These are phyloP conservation scores for Conus betulinus DNA, from an alignment of 1,140 invertebrate genomes.

Conservation along the genomic window DNA sequence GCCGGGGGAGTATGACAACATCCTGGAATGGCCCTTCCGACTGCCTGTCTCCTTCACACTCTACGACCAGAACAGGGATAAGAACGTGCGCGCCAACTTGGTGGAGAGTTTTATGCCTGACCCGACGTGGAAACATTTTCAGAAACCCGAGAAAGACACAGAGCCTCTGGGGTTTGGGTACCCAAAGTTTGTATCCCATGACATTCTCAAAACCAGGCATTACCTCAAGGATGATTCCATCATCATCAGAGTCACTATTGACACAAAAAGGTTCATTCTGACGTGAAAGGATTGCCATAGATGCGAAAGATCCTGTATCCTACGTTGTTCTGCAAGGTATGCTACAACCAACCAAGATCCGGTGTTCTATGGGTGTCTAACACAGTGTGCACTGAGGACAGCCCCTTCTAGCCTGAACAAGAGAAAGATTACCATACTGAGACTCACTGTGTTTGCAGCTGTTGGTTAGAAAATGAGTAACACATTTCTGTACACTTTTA, in stretches of 20 bases:
- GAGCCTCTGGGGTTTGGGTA: conserved; percentile 94
- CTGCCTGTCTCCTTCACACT: conserved; percentile 95
- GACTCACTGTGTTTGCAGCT: no score
- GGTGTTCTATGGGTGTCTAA: no score
- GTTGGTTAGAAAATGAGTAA: no score
- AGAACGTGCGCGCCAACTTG: conserved; percentile 85
- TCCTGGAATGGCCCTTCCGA: conserved; percentile 95
- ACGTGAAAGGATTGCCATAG: not conserved
- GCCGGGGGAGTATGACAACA: conserved; percentile 94
- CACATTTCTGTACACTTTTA: no score
- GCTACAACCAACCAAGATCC: no score
- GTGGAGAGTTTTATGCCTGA: conserved; percentile 95
- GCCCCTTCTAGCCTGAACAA: no score
- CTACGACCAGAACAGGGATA: conserved; percentile 90
- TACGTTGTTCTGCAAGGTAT: no score
- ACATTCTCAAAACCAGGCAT: conserved; percentile 90
- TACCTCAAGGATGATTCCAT: conserved; percentile 94
- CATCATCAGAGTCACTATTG: conserved; percentile 92
- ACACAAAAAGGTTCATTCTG: not conserved
- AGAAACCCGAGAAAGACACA: conserved; percentile 90
- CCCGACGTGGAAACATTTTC: conserved; percentile 96
- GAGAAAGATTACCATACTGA: no score
- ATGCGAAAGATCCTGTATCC: not conserved
- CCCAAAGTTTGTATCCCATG: conserved; percentile 94
- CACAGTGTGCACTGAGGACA: no score